Evolutionary conservation across 2,888 invertebrate species (phyloP).

Genomic region (Hedya salicella): DNA sequence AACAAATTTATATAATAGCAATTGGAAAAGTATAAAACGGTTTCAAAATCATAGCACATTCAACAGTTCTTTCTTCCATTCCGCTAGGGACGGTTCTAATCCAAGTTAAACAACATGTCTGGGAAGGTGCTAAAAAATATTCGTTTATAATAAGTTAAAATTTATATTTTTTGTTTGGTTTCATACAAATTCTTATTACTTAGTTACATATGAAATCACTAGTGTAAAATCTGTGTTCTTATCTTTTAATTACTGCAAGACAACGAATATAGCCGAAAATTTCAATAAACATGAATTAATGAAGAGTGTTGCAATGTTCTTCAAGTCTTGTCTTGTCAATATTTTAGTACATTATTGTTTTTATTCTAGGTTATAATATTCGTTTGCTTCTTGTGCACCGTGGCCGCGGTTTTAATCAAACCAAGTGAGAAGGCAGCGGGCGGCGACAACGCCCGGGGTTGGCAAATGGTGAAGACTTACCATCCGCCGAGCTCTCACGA

Average conservation of each 20-base stretch:
- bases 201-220: too few species aligned
- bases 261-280: too few species aligned
- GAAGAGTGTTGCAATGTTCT: too few species aligned
- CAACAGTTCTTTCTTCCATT: constrained; percentile 76
- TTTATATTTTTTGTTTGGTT: not conserved
- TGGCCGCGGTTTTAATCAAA: constrained; percentile 65
- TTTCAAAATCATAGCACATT: constrained; percentile 62
- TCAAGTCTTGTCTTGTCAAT: too few species aligned
- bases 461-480: constrained; percentile 69
- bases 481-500: constrained; percentile 64
- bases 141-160: not conserved
- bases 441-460: constrained; percentile 54
- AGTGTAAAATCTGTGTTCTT: too few species aligned
- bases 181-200: too few species aligned
- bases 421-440: constrained; percentile 52
- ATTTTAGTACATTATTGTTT: constrained; percentile 4
- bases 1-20: constrained; percentile 75
- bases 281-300: too few species aligned
- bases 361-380: constrained; percentile 64
- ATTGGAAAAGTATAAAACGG: constrained; percentile 81
- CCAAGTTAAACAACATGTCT: constrained; percentile 65
- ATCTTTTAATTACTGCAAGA: too few species aligned
- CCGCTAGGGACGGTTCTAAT: constrained; percentile 71
- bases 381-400: constrained; percentile 60
- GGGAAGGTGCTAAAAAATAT: constrained; percentile 59